Conservation (phyloP, 2,113 vertebrate species). For the Otocyon megalotis region DNA sequence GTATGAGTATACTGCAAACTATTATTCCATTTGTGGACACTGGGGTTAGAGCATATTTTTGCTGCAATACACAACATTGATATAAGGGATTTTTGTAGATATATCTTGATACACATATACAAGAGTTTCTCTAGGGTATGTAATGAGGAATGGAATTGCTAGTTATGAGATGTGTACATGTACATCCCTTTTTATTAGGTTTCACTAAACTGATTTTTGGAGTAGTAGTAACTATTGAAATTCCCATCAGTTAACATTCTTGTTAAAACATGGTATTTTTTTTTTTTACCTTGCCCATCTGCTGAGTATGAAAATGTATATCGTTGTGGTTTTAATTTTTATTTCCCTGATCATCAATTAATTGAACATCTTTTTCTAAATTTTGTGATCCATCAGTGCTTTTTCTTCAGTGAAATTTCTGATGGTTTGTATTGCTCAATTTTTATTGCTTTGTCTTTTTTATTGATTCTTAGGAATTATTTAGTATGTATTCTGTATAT, state of each 20-base stretch:
- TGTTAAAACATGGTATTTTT: neutral
- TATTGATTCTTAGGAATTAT: neutral
- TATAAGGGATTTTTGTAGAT: neutral
- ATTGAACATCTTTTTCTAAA: neutral
- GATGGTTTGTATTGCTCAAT: neutral
- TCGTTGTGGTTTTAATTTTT: neutral
- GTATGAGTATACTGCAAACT: neutral
- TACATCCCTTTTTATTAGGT: neutral
- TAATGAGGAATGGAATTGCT: neutral
- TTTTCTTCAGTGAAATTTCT: neutral
- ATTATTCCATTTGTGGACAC: neutral
- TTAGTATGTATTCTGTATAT: neutral
- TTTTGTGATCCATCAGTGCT: neutral
- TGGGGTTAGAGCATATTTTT: neutral
- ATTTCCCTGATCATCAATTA: neutral
- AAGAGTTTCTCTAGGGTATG: neutral
- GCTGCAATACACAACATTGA: neutral
- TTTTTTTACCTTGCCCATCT: constrained; percentile 1
- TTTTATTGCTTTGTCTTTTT: neutral
- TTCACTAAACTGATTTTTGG: neutral
- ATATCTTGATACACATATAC: neutral
- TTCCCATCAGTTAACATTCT: neutral
- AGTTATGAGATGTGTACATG: neutral
- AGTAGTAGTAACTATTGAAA: neutral
- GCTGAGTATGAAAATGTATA: neutral